Evolutionary conservation across 1,140 invertebrate genomes (phyloP), one percentile per base, ranked within the genome.

Genomic region (Panagrolaimus sp.): DNA sequence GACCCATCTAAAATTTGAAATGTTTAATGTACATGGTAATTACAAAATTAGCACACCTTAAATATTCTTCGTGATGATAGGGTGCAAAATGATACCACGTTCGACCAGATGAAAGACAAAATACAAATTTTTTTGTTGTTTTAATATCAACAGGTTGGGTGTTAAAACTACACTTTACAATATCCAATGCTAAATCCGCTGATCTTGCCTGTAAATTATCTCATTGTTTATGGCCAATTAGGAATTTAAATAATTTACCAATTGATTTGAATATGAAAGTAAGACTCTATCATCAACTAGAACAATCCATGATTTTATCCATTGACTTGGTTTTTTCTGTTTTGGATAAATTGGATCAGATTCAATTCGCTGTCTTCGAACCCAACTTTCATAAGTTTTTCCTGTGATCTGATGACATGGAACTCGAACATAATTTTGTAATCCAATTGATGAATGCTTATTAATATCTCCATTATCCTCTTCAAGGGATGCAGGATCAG

Each of bases 251-350:
- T 21, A 17, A 72, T n/a, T 46, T 7, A 62, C 26, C 26, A 26
- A 26, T 48, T 52, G 15, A 43, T 52, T 47, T 21, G 43, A 55
- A 68, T 64, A 43, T 38, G 52, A 32, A n/a, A 62, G 38, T 55
- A 68, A 70, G 65, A 65, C 52, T 48, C 68, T 28, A 68, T 17
- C 68, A 28, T 55, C 45, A n/a, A 38, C 63, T 14, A 65, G 15
- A n/a, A 73, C 63, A 28, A 73, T 38, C 71, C 71, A 73, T 14
- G 72, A 67, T 26, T 72, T 72, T 3, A 72, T 32, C 71, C 71
- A 72, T 46, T 72, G 69, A 32, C 62, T 64, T 7, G 24, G 15
- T 12, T 45, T 17, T 43, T 73, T 21, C 52, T 70, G 64, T 45
- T 70, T 26, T 28, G 28, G 15, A 4, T 24, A 17, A 44, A 43